phyloP scores from a whole-genome alignment of 2,888 invertebrate species.

The Hipparchia sbordonii region DNA sequence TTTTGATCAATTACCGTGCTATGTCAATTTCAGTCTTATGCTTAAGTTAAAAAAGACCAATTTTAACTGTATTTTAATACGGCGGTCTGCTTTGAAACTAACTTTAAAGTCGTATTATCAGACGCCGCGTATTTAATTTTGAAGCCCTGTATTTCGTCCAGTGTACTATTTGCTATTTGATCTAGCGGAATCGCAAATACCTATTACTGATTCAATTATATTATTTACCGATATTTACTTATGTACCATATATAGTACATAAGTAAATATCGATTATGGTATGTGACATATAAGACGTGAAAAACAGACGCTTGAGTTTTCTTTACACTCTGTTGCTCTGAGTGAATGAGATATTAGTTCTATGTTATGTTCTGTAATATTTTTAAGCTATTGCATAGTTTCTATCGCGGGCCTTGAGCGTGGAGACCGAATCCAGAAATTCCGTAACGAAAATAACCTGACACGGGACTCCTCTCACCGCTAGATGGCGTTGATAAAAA shows the following conservation, averaged over 20 bases:
- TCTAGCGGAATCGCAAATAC: background rate
- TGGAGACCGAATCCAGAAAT: too few species aligned
- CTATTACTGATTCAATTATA: background rate
- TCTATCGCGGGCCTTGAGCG: too few species aligned
- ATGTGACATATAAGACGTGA: too few species aligned
- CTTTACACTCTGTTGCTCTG: constrained; percentile 32
- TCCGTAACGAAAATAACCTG: too few species aligned
- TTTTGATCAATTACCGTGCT: background rate
- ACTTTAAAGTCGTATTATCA: background rate
- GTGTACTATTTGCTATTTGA: background rate
- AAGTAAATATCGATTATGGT: too few species aligned
- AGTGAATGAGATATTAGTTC: constrained; percentile 16
- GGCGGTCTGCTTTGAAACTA: background rate
- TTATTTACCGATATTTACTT: background rate
- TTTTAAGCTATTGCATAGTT: too few species aligned
- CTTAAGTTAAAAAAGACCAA: background rate
- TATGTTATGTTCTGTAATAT: background rate
- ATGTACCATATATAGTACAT: background rate
- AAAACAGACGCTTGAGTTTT: too few species aligned
- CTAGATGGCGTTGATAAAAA: too few species aligned
- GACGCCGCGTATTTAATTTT: background rate
- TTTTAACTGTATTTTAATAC: background rate
- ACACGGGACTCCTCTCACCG: too few species aligned
- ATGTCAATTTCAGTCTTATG: background rate
- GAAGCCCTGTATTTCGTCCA: background rate